Conservation (phyloP, 2,888 invertebrate genomes). For the Gryllus longicercus region DNA sequence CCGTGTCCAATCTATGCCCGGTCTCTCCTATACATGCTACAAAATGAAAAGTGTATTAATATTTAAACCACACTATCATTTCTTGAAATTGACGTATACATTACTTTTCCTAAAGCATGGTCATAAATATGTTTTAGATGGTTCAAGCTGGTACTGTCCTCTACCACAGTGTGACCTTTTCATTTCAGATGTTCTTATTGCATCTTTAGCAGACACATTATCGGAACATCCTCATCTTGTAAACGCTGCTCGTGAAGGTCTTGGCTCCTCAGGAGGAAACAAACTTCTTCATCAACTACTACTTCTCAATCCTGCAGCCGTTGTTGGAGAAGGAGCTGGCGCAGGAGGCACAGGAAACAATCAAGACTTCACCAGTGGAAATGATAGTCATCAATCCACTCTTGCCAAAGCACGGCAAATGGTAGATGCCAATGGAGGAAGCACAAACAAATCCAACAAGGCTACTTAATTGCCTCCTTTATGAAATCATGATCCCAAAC, state of each 20-base stretch:
- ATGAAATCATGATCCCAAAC: too few species aligned
- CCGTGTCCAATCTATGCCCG: too few species aligned
- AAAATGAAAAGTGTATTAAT: too few species aligned
- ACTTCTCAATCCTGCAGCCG: conserved; percentile 46
- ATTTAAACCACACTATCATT: too few species aligned
- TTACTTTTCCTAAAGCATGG: too few species aligned
- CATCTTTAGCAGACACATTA: conserved; percentile 68
- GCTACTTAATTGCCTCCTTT: too few species aligned
- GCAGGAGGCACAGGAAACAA: conserved; percentile 43
- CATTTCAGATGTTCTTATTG: conserved; percentile 66
- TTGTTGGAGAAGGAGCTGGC: conserved; percentile 49
- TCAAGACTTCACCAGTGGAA: conserved; percentile 39
- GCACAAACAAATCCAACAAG: conserved; percentile 8
- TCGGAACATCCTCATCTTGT: conserved; percentile 68
- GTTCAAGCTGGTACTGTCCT: too few species aligned
- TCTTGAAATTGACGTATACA: too few species aligned
- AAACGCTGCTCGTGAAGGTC: conserved; percentile 54
- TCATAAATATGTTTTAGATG: too few species aligned
- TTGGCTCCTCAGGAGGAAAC: conserved; percentile 45
- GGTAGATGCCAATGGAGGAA: neutral
- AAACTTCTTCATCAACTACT: conserved; percentile 53
- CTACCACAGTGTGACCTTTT: conserved; percentile 21
- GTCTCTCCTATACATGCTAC: too few species aligned
- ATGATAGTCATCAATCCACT: conserved; percentile 24
- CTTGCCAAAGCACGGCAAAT: conserved; percentile 23